Evolutionary conservation across 2,113 vertebrate genomes (phyloP).

Genomic region (Machaerirhynchus nigripectus): DNA sequence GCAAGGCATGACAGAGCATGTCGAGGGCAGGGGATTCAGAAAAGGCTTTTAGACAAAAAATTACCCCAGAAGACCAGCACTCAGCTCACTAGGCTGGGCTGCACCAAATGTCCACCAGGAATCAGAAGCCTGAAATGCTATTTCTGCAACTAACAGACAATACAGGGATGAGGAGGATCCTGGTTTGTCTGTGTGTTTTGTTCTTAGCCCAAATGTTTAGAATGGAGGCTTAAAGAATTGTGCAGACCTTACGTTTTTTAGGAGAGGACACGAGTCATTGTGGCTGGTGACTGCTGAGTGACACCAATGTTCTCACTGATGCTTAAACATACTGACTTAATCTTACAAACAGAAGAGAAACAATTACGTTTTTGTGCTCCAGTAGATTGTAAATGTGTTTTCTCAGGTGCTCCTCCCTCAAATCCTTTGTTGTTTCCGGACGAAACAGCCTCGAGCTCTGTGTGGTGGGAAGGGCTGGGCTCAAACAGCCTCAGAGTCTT

Average conservation of each 20-base stretch:
- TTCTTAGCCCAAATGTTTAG: neutral
- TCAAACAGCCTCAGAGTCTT: neutral
- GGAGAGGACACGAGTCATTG: accelerated
- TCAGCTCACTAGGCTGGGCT: neutral
- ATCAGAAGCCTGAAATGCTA: neutral
- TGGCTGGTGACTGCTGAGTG: neutral
- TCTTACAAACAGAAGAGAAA: neutral
- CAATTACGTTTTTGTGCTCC: neutral
- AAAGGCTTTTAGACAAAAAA: neutral
- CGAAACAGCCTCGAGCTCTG: neutral
- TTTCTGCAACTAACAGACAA: neutral
- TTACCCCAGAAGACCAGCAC: neutral
- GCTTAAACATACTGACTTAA: neutral
- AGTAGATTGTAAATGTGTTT: neutral
- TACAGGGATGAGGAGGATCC: neutral
- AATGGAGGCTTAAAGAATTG: neutral
- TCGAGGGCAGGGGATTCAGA: neutral
- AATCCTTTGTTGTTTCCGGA: neutral
- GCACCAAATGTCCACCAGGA: neutral
- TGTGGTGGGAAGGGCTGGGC: neutral
- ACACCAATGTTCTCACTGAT: neutral
- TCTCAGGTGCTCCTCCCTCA: neutral
- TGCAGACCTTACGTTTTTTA: neutral
- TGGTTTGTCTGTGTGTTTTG: neutral
- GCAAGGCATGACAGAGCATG: neutral